Evolutionary conservation across 2,888 invertebrate genomes (phyloP), one percentile per base, ranked within the genome.

Genomic region (Pyrrhia umbra): DNA sequence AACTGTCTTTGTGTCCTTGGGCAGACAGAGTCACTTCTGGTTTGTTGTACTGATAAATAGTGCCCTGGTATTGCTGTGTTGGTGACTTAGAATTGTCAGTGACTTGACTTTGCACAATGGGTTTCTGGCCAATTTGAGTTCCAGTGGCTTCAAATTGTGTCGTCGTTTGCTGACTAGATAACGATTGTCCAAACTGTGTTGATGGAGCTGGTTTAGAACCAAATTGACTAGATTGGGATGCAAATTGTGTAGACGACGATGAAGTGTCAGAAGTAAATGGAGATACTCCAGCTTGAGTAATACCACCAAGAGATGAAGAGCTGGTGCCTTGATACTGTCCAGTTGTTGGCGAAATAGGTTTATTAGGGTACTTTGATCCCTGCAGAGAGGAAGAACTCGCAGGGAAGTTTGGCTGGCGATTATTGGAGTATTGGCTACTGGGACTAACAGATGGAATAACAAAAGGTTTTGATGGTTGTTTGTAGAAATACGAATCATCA

Each of bases 41-140:
- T 52, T 92, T 92, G 40, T 81, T 90, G 64, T 92, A 92, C 66
- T 92, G 86, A 59, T 92, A 92, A 66, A 92, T 76, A 27, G 84
- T 79, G n/a, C 84, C 84, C 10, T 80, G 68, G 45, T 81, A 66
- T 57, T 82, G 78, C 46, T 83, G 81, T 2, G 58, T 72, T 23
- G 63, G 54, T 13, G 61, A 27, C 18, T 47, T 55, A 62, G 62
- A 42, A 57, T 61, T 52, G 47, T 25, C 62, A 43, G 54, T 40
- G 62, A 15, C 25, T 43, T 10, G 68, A 55, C 51, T 57, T 55
- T 68, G 72, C 15, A 64, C 56, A 46, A 42, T 55, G 18, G 74
- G 59, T 25, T 57, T 64, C 20, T 70, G 60, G 1, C 52, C 62
- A 51, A 67, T 56, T 43, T 58, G 57, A 21, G 65, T 45, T 55